Percentiles rank a stretch among this genome's conserved stretches.
phyloP scores from a whole-genome alignment of 2,888 invertebrate genomes.

The Alsophila aescularia region DNA sequence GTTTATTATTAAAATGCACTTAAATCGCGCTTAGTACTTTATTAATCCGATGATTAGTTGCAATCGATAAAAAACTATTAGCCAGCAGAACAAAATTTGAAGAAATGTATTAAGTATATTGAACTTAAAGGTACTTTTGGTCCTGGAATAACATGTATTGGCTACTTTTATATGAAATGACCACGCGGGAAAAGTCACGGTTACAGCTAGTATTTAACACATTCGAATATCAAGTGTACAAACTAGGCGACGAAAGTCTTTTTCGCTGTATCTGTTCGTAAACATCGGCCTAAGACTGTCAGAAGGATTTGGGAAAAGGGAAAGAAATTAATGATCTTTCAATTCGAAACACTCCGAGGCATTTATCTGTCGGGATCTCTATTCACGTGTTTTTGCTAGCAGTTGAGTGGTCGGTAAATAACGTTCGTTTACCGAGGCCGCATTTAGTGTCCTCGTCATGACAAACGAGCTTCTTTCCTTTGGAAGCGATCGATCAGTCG shows the following conservation, averaged over 20 bases:
- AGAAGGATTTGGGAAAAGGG: slow-evolving; percentile 30
- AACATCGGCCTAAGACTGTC: neutral
- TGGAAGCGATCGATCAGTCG: slow-evolving; percentile 68
- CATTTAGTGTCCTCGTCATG: slow-evolving; percentile 72
- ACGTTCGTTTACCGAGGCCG: slow-evolving; percentile 67
- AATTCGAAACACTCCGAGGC: slow-evolving; percentile 62
- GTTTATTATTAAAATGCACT: no score
- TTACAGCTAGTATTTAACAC: no score
- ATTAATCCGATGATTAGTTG: no score
- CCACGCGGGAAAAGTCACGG: no score
- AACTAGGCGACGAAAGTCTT: neutral
- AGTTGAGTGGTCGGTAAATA: slow-evolving; percentile 71
- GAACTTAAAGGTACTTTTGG: no score
- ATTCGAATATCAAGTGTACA: no score
- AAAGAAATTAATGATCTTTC: slow-evolving; percentile 72
- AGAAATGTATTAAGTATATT: no score
- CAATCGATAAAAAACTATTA: no score
- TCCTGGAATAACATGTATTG: no score
- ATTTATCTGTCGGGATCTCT: slow-evolving; percentile 67
- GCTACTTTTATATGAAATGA: no score
- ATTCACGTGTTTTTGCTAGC: slow-evolving; percentile 67
- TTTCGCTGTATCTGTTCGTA: neutral
- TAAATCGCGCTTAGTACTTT: no score
- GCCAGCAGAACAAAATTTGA: no score
- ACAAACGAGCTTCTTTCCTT: slow-evolving; percentile 73